Base-by-base conservation (phyloP, 2,113 vertebrate species). In the Chloebia gouldiae region DNA sequence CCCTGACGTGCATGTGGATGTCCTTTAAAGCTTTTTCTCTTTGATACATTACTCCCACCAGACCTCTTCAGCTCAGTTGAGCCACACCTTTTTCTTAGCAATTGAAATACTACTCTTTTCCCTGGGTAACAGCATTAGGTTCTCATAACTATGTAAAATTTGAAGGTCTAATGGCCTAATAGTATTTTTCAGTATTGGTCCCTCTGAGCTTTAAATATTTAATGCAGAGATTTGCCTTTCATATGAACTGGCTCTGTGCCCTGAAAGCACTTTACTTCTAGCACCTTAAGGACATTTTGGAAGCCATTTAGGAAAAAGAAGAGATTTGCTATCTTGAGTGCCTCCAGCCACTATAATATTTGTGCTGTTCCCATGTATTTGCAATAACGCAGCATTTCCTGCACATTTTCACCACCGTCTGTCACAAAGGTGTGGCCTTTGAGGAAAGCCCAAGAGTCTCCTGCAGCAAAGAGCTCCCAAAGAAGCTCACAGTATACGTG, bases 161-260 rank as follows among this genome's bases (percentile, higher is more conserved):
- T 60, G 61, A 84, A 57, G 45, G 42, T 86, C 35, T 96, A 91
- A 96, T 87, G 51, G 70, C 54, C 44, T 69, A 91, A 78, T n/a
- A 64, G 10, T 60, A 64, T 86, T 87, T 89, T 57, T 44, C 57
- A 51, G 13, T 75, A 21, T 88, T 91, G 35, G 33, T 84, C 65
- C 54, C 49, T 68, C 57, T 63, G 25, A 75, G 31, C 56, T 51
- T 64, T 91, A 89, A 95, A 81, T 94, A 79, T 27, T 92, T 94
- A 80, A 86, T 37, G 49, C 51, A 79, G 40, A 88, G 15, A 68
- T 88, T 81, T 91, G 56, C 35, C 40, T 94, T 91, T 89, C 49
- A 76, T 57, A 77, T 87, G 49, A 87, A 89, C 66, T 95, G 96
- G 92, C 84, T 95, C 37, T 72, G 28, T 42, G 91, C 95, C 95